Conservation (phyloP, 2,113 vertebrate genomes). For the Zosterops hypoxanthus region DNA sequence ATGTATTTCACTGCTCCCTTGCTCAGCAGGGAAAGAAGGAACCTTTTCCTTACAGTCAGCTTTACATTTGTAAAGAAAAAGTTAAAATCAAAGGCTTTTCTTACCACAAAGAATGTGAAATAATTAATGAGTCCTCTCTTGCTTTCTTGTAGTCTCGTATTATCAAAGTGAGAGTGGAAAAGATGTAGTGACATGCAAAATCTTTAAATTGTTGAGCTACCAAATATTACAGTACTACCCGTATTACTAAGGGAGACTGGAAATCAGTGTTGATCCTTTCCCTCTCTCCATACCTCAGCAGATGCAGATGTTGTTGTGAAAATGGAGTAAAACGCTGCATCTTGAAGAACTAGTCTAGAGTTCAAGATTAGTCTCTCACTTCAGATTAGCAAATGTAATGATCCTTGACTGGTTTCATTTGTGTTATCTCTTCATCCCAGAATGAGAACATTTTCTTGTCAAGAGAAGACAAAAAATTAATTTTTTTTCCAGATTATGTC, state of each 20-base stretch:
- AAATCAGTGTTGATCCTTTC: conserved; percentile 44
- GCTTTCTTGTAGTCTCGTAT: conserved; percentile 30
- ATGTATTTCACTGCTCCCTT: background rate
- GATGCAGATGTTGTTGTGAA: conserved; percentile 57
- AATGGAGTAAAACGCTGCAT: background rate
- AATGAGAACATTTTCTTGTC: conserved; percentile 24
- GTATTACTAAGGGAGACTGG: conserved; percentile 66
- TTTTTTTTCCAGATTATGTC: conserved; percentile 46
- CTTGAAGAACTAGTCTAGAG: background rate
- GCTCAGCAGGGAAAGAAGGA: background rate
- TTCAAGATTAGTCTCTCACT: conserved; percentile 26
- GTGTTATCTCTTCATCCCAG: conserved; percentile 46
- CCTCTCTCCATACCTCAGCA: conserved; percentile 18
- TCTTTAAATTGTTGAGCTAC: conserved; percentile 40
- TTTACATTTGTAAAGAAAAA: background rate
- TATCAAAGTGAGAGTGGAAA: conserved; percentile 63
- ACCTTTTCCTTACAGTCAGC: background rate
- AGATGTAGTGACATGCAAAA: conserved; percentile 53
- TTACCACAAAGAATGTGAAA: conserved; percentile 32
- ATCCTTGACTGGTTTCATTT: conserved; percentile 44
- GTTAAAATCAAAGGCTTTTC: conserved; percentile 47
- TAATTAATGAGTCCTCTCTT: conserved; percentile 37
- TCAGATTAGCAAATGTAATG: conserved; percentile 37
- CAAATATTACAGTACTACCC: conserved; percentile 64
- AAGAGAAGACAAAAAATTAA: conserved; percentile 20